phyloP scores from a whole-genome alignment of 2,113 vertebrate genomes.

The Antechinus flavipes region DNA sequence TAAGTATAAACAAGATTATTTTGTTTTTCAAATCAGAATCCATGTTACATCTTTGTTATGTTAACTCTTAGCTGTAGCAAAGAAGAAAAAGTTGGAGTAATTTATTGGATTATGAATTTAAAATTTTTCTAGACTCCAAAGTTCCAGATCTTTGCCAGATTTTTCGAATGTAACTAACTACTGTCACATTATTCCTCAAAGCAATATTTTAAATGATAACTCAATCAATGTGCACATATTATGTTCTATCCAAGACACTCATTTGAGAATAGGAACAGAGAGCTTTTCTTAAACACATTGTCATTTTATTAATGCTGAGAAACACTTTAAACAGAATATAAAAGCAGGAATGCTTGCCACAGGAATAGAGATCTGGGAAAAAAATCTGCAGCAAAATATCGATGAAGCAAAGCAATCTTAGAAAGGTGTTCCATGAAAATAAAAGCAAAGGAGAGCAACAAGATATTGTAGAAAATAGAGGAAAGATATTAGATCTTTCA shows the following conservation, averaged over 20 bases:
- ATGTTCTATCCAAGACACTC: neutral
- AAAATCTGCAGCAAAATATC: neutral
- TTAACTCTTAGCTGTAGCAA: fast-evolving
- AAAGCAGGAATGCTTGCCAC: neutral
- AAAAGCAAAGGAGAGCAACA: neutral
- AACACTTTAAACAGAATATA: neutral
- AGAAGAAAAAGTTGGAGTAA: neutral
- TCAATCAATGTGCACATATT: neutral
- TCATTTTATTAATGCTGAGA: neutral
- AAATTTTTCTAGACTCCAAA: slow-evolving; percentile 7
- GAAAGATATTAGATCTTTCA: slow-evolving; percentile 32
- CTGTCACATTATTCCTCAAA: neutral
- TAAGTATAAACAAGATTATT: neutral
- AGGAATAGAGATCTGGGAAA: neutral
- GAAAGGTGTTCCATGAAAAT: neutral
- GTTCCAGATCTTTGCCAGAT: neutral
- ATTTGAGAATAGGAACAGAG: neutral
- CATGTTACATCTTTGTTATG: neutral
- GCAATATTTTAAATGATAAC: neutral
- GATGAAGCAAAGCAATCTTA: neutral
- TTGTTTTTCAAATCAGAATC: fast-evolving
- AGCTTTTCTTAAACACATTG: neutral
- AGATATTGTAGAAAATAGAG: neutral
- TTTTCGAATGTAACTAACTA: neutral
- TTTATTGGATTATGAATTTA: neutral